These are phyloP conservation scores for Spea bombifrons DNA, from an alignment of 2,113 vertebrate genomes.

Conservation along the genomic window DNA sequence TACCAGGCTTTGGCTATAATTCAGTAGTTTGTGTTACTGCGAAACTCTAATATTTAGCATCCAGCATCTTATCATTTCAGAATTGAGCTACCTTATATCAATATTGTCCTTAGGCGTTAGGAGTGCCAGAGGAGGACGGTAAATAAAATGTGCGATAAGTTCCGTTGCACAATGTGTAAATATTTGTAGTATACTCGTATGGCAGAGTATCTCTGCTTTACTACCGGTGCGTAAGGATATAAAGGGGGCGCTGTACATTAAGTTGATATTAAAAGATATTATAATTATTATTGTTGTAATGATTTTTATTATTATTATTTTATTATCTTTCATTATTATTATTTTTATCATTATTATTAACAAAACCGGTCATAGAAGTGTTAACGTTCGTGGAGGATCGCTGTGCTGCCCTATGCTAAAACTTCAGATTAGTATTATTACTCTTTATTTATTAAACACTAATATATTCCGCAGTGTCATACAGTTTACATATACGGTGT, in stretches of 20 bases:
- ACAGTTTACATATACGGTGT: too few relatives aligned
- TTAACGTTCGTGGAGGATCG: too few relatives aligned
- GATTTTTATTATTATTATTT: too few relatives aligned
- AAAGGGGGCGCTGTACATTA: neutral
- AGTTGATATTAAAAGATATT: neutral
- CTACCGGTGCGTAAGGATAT: too few relatives aligned
- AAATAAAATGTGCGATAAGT: slow-evolving; percentile 32
- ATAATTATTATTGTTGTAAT: too few relatives aligned
- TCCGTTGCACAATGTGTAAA: slow-evolving; percentile 3
- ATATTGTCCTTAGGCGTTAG: slow-evolving; percentile 43
- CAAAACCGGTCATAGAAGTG: too few relatives aligned
- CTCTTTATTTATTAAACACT: too few relatives aligned
- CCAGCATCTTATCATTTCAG: slow-evolving; percentile 31
- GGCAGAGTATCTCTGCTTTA: neutral
- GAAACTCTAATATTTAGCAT: slow-evolving; percentile 44
- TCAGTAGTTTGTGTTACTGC: slow-evolving; percentile 24
- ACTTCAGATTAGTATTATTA: too few relatives aligned
- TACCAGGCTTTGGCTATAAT: neutral
- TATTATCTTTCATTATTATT: too few relatives aligned
- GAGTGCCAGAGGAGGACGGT: slow-evolving; percentile 28
- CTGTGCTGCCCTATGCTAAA: too few relatives aligned
- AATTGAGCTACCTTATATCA: slow-evolving; percentile 36
- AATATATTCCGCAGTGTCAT: too few relatives aligned
- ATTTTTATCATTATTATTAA: too few relatives aligned
- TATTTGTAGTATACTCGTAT: slow-evolving; percentile 22